Conservation (phyloP, 1,140 invertebrate genomes). For the Nylanderia fulva region DNA sequence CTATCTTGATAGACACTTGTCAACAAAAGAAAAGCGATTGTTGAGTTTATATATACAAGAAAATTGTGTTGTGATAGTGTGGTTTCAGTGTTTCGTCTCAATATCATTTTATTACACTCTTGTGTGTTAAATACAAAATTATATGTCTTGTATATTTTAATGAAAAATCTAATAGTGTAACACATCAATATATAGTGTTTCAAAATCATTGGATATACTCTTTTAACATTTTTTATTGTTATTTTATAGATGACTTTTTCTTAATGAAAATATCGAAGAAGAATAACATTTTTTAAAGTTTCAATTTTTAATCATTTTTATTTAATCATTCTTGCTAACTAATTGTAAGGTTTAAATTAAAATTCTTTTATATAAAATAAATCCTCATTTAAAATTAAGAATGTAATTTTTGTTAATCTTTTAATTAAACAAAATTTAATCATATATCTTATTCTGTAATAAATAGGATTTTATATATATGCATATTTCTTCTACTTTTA, state of each 20-base stretch:
- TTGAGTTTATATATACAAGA: neutral
- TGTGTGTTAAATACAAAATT: neutral
- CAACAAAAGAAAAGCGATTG: neutral
- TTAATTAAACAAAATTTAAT: too few relatives aligned
- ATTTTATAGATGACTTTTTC: too few relatives aligned
- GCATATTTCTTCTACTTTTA: too few relatives aligned
- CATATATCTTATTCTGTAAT: too few relatives aligned
- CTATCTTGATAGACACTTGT: neutral
- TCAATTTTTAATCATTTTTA: neutral
- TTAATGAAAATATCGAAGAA: too few relatives aligned
- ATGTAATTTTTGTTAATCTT: too few relatives aligned
- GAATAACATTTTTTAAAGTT: too few relatives aligned
- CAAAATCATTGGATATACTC: too few relatives aligned
- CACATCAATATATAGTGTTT: too few relatives aligned
- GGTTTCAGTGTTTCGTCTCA: neutral
- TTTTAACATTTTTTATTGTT: too few relatives aligned
- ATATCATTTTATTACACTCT: slow-evolving; percentile 1
- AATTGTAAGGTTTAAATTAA: neutral
- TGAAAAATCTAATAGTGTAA: too few relatives aligned
- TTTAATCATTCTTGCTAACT: neutral
- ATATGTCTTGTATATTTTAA: slow-evolving; percentile 1
- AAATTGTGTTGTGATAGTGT: neutral
- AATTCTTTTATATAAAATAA: slow-evolving; percentile 8
- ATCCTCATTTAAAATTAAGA: too few relatives aligned
- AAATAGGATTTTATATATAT: slow-evolving; percentile 13